Conservation (phyloP, 2,888 invertebrate genomes). For the Syrphus vitripennis region DNA sequence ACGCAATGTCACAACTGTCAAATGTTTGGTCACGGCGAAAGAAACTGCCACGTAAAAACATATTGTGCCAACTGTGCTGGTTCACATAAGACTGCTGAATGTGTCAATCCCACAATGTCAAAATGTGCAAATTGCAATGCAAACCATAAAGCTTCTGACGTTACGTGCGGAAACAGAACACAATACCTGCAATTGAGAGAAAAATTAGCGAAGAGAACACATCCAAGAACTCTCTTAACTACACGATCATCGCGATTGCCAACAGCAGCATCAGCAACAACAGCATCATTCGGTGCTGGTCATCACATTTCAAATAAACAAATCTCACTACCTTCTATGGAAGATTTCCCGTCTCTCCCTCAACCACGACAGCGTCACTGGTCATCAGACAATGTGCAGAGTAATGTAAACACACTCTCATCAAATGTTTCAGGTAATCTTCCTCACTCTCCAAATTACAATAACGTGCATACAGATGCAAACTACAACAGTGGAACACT, state of each 20-base stretch:
- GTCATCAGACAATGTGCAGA: too few species aligned
- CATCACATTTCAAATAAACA: background rate
- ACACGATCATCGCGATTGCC: background rate
- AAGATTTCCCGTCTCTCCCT: too few species aligned
- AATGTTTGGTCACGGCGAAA: too few species aligned
- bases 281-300: too few species aligned
- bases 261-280: too few species aligned
- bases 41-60: background rate
- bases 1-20: too few species aligned
- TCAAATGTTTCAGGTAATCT: too few species aligned
- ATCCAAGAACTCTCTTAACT: background rate
- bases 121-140: background rate
- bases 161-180: background rate
- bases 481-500: background rate
- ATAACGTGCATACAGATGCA: background rate
- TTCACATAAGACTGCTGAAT: background rate
- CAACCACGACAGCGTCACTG: too few species aligned
- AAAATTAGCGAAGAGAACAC: background rate
- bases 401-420: too few species aligned
- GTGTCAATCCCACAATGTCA: background rate
- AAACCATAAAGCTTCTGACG: background rate
- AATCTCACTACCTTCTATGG: background rate
- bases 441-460: background rate
- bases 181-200: background rate
- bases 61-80: background rate